These are phyloP conservation scores for Oryzias woworae DNA, from an alignment of 2,113 vertebrate species.

Conservation along the genomic window DNA sequence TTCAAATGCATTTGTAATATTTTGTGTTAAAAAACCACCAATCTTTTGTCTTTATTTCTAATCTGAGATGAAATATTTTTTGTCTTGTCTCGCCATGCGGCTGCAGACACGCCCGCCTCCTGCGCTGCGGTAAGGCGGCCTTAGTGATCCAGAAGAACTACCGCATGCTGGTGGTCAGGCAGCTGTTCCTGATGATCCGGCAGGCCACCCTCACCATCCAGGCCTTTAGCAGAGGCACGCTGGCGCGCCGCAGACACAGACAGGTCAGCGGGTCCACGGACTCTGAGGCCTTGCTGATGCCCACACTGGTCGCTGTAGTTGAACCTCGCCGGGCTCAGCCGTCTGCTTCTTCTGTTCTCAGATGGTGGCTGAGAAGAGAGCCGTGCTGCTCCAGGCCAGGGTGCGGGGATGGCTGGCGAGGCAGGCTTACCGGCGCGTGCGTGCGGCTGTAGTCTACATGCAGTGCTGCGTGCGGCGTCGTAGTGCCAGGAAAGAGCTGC, in stretches of 20 bases:
- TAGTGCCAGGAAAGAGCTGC: conserved; percentile 67
- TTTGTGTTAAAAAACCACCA: neutral
- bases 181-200: conserved; percentile 51
- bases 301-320: no score
- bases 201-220: conserved; percentile 75
- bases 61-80: neutral
- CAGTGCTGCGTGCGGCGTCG: conserved; percentile 79
- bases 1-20: no score
- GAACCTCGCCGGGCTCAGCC: no score
- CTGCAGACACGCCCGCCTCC: conserved; percentile 56
- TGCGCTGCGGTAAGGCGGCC: conserved; percentile 69
- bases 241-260: conserved; percentile 54
- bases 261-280: conserved; percentile 46
- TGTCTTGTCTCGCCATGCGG: neutral
- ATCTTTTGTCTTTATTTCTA: neutral
- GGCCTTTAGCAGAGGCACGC: conserved; percentile 72
- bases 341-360: conserved; percentile 28
- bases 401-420: conserved; percentile 78
- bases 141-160: conserved; percentile 76
- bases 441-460: conserved; percentile 58
- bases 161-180: conserved; percentile 68
- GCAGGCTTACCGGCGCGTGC: conserved; percentile 42
- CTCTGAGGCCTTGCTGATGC: no score
- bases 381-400: conserved; percentile 64
- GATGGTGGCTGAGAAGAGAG: conserved; percentile 67